These are phyloP conservation scores for Alcedo quadribrachys DNA, from an alignment of 2,797 vertebrate species.

Conservation along the genomic window DNA sequence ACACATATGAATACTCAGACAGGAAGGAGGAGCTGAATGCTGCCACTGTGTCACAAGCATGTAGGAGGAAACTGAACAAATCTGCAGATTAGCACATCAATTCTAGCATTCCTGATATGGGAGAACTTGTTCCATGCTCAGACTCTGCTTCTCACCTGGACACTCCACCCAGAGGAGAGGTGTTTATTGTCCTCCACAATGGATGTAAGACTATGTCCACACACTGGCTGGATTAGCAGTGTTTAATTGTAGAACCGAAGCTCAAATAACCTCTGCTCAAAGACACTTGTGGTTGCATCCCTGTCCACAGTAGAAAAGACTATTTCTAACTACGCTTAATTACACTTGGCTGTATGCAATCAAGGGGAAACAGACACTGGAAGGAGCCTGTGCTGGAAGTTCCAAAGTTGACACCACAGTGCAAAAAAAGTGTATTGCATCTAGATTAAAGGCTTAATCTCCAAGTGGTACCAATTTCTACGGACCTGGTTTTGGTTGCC, in stretches of 20 bases:
- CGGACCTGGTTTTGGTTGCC: background rate
- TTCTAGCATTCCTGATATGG: rapidly evolving
- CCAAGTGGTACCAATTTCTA: background rate
- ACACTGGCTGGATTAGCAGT: too few relatives aligned
- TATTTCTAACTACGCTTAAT: rapidly evolving
- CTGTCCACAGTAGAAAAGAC: background rate
- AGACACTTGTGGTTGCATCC: background rate
- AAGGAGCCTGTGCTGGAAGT: background rate
- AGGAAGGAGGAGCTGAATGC: rapidly evolving
- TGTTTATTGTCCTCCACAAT: rapidly evolving
- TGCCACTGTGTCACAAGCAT: background rate
- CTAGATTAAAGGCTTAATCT: background rate
- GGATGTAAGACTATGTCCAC: rapidly evolving
- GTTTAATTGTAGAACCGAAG: background rate
- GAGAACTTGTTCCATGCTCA: background rate
- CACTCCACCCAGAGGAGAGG: background rate
- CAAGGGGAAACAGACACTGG: background rate
- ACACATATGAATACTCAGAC: rapidly evolving
- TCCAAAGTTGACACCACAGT: background rate
- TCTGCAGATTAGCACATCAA: background rate
- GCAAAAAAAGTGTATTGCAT: rapidly evolving
- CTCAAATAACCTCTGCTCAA: background rate
- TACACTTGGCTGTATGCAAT: background rate
- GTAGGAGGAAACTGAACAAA: background rate
- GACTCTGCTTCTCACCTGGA: background rate